Percentiles rank a stretch among this genome's conserved stretches.
These are phyloP conservation scores for Epizoanthus scotinus DNA, from an alignment of 92 coral and sea anemone genomes.

Conservation along the genomic window DNA sequence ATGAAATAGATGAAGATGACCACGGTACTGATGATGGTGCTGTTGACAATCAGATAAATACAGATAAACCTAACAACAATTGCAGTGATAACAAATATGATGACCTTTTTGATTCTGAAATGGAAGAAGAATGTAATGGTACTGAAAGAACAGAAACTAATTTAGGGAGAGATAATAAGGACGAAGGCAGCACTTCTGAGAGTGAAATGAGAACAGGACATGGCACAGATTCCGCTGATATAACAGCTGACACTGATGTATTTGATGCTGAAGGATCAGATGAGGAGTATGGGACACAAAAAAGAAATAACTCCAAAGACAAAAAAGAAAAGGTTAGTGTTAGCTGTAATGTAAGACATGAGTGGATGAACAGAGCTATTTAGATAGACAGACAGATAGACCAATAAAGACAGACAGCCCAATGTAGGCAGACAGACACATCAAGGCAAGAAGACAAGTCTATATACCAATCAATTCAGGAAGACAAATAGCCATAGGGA, in stretches of 20 bases:
- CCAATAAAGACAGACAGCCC: no score
- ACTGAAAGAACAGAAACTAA: constrained; percentile 44
- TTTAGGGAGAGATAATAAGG: not conserved
- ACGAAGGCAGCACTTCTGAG: not conserved
- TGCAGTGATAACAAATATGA: constrained; percentile 31
- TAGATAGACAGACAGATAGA: not conserved
- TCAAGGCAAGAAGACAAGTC: not conserved
- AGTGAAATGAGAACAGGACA: not conserved
- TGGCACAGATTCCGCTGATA: not conserved
- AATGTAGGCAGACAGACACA: not conserved
- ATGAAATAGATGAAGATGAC: constrained; percentile 10
- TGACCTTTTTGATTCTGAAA: constrained; percentile 73
- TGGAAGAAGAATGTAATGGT: constrained; percentile 44
- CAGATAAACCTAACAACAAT: not conserved
- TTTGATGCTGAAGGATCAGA: constrained; percentile 61
- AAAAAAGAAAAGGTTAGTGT: constrained; percentile 27
- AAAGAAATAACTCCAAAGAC: not conserved
- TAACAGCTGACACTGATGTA: constrained; percentile 49
- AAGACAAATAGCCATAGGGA: no score
- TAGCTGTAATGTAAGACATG: not conserved
- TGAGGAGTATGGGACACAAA: constrained; percentile 14
- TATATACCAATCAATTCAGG: not conserved
- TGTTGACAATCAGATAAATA: not conserved
- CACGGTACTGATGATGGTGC: not conserved
- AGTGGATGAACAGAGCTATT: not conserved